Evolutionary conservation across 2,113 vertebrate species (phyloP).

Genomic region (Alectura lathami): DNA sequence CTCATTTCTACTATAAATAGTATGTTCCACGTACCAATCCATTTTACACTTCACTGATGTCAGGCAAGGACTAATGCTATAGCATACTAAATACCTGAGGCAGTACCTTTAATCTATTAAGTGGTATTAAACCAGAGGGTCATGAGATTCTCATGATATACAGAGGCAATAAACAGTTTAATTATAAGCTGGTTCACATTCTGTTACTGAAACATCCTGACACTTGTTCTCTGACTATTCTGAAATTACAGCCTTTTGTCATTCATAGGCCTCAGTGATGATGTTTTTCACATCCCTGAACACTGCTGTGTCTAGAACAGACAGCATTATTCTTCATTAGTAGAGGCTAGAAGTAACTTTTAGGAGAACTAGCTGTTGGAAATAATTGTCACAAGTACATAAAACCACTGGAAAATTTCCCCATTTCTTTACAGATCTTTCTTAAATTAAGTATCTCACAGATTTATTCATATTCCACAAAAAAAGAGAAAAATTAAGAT

Average conservation of each 20-base stretch:
- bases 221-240: background rate
- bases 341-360: background rate
- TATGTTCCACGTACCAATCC: accelerated
- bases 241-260: background rate
- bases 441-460: background rate
- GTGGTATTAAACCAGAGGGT: background rate
- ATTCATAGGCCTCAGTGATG: background rate
- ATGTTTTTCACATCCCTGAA: background rate
- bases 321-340: background rate
- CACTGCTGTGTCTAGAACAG: background rate
- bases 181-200: background rate
- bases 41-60: background rate
- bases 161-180: background rate
- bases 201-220: background rate
- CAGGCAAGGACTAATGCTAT: background rate
- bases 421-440: background rate
- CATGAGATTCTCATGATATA: background rate
- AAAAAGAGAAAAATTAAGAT: background rate
- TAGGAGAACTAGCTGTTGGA: background rate
- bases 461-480: background rate
- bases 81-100: background rate
- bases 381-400: background rate
- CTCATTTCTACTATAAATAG: background rate
- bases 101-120: background rate
- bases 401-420: background rate